A percentile compares a stretch with the other conserved stretches of the same genome.
These are phyloP conservation scores for Lycocorax pyrrhopterus DNA, from an alignment of 2,113 vertebrate genomes.

Conservation along the genomic window DNA sequence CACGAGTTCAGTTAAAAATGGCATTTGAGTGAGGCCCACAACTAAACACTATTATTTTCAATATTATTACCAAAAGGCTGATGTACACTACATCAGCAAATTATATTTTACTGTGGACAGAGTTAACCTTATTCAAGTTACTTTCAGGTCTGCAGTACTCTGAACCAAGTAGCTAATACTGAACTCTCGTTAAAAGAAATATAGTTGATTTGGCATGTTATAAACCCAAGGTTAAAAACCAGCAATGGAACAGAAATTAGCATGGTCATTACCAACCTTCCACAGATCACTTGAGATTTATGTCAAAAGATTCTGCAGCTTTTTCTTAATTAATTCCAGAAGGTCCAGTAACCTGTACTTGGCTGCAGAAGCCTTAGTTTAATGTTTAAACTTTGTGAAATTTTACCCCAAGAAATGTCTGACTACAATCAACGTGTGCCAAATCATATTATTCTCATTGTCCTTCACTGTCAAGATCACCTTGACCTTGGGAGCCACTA, in stretches of 20 bases:
- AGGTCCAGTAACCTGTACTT: not conserved
- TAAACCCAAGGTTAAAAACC: not conserved
- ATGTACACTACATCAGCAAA: not conserved
- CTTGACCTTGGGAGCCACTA: not conserved
- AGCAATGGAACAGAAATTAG: not conserved
- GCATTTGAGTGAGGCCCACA: not conserved
- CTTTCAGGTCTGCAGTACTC: not conserved
- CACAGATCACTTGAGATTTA: not conserved
- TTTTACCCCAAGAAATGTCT: not conserved
- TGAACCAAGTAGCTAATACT: not conserved
- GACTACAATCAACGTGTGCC: accelerated
- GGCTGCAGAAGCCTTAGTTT: not conserved
- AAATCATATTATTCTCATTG: not conserved
- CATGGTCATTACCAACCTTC: not conserved
- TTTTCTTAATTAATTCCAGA: not conserved
- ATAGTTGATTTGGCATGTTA: not conserved
- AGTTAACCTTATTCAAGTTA: not conserved
- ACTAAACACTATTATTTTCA: not conserved
- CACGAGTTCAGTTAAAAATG: not conserved
- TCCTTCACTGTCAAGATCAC: not conserved
- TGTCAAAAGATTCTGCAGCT: not conserved
- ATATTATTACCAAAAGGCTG: not conserved
- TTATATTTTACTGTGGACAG: not conserved
- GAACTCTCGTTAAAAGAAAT: not conserved
- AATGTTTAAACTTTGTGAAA: not conserved